These are phyloP conservation scores for Lordiphosa stackelbergi DNA, from an alignment of 1,140 invertebrate species.

Conservation along the genomic window DNA sequence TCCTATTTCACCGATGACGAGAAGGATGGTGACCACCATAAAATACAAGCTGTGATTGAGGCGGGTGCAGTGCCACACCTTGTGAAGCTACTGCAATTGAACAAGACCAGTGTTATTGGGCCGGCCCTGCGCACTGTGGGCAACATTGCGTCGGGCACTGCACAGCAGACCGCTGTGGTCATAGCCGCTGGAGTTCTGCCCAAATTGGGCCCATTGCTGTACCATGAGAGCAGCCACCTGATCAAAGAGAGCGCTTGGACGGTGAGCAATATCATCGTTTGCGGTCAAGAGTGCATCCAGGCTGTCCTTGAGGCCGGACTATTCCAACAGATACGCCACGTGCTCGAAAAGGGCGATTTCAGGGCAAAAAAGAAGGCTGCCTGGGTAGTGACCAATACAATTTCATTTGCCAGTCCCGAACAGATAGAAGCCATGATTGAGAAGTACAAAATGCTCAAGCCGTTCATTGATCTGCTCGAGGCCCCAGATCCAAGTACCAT, in stretches of 20 bases:
- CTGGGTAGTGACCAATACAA: constrained; percentile 98
- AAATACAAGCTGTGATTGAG: constrained; percentile 90
- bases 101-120: constrained; percentile 84
- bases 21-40: constrained; percentile 91
- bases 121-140: constrained; percentile 93
- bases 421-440: constrained; percentile 91
- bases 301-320: constrained; percentile 91
- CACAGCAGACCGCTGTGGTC: constrained; percentile 93
- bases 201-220: constrained; percentile 85
- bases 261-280: constrained; percentile 98
- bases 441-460: constrained; percentile 87
- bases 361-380: constrained; percentile 99
- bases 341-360: constrained; percentile 89
- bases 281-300: constrained; percentile 94
- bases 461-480: constrained; percentile 89
- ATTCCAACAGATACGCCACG: constrained; percentile 56
- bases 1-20: constrained; percentile 96
- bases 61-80: constrained; percentile 86
- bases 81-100: constrained; percentile 84
- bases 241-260: constrained; percentile 98
- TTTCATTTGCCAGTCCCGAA: constrained; percentile 92
- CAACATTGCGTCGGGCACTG: constrained; percentile 91
- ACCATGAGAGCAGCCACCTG: constrained; percentile 86
- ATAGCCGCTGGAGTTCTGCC: constrained; percentile 88
- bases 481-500: constrained; percentile 88